These are phyloP conservation scores for Cataglyphis rosenhaueri DNA, from an alignment of 2,888 invertebrate genomes.

Conservation along the genomic window DNA sequence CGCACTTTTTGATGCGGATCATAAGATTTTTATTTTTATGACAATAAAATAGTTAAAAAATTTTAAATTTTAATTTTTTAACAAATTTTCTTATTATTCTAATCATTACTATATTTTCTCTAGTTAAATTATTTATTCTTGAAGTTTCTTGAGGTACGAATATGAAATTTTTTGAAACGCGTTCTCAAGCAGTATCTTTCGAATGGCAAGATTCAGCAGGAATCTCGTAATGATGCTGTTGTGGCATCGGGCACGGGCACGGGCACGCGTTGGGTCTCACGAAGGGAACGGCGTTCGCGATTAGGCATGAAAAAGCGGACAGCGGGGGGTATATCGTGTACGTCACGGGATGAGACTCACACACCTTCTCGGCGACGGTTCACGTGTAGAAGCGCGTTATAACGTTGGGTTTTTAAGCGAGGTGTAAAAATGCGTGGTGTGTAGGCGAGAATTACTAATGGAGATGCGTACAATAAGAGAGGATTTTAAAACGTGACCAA, in stretches of 20 bases:
- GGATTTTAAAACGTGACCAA: conserved; percentile 41
- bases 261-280: conserved; percentile 73
- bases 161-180: neutral
- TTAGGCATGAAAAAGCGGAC: conserved; percentile 81
- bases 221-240: conserved; percentile 51
- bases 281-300: conserved; percentile 71
- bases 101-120: neutral
- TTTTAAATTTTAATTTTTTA: neutral
- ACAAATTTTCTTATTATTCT: neutral
- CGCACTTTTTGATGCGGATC: neutral
- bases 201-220: neutral
- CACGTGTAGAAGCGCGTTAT: conserved; percentile 16
- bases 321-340: conserved; percentile 78
- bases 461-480: conserved; percentile 72
- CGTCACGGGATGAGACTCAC: conserved; percentile 76
- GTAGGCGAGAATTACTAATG: conserved; percentile 83
- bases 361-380: conserved; percentile 71
- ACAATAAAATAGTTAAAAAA: neutral
- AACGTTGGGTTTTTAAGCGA: conserved; percentile 60
- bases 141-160: neutral
- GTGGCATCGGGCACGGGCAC: conserved; percentile 55
- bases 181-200: neutral
- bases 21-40: neutral
- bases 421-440: conserved; percentile 79
- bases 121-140: neutral